Evolutionary conservation across 2,888 invertebrate species (phyloP).

Genomic region (Venusia cambrica): DNA sequence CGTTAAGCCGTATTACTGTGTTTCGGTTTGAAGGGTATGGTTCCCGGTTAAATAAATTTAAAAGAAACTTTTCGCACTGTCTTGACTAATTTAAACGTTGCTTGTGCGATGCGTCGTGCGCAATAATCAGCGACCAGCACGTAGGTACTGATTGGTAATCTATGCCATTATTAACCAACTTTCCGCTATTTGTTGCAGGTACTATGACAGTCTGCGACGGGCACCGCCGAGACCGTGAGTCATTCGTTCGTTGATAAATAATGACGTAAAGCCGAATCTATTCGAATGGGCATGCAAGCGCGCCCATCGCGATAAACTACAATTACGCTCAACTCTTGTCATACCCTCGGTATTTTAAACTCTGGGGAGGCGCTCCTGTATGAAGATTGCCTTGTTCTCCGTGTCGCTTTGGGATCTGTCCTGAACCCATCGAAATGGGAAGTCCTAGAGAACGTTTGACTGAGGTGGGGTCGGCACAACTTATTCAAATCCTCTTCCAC

Average conservation of each 20-base stretch:
- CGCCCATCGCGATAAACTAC: conserved; percentile 6
- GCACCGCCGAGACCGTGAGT: conserved; percentile 66
- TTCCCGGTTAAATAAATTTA: conserved; percentile 1
- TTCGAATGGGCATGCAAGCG: conserved; percentile 3
- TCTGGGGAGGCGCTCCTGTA: no score
- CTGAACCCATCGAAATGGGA: no score
- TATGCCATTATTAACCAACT: conserved; percentile 36
- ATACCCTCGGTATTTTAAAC: not conserved
- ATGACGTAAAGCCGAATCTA: conserved; percentile 18
- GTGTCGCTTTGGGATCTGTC: no score
- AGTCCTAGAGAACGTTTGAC: no score
- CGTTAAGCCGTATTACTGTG: no score
- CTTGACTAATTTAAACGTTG: conserved; percentile 18
- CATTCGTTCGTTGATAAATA: conserved; percentile 48
- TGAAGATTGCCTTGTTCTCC: no score
- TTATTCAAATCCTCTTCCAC: no score
- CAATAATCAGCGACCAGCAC: conserved; percentile 21
- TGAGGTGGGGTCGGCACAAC: no score
- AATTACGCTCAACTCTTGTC: not conserved
- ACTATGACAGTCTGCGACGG: conserved; percentile 67
- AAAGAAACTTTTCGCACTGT: conserved; percentile 13
- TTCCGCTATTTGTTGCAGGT: conserved; percentile 65
- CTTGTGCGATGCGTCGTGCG: no score
- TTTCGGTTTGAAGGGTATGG: conserved; percentile 4
- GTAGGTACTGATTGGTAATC: conserved; percentile 16